A percentile compares a stretch with the other conserved stretches of the same genome.
phyloP scores from a whole-genome alignment of 1,140 invertebrate species.

The Agrypnia vestita region DNA sequence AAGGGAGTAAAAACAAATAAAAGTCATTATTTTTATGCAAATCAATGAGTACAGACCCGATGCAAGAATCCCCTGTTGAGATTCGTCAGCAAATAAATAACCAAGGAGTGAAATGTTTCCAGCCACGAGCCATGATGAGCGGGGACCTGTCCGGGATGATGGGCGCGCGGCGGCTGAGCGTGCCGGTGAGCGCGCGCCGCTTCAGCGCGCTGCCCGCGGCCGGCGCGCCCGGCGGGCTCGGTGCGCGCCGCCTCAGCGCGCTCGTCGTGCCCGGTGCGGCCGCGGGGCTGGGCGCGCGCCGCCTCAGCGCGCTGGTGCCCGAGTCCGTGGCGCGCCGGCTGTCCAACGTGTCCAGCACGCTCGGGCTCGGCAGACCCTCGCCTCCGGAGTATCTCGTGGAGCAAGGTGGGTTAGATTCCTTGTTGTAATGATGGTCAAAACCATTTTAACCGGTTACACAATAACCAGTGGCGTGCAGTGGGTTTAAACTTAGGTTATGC shows the following conservation, averaged over 20 bases:
- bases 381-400: conserved; percentile 53
- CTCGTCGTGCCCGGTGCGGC: neutral
- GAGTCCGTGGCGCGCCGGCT: conserved; percentile 56
- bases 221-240: conserved; percentile 21
- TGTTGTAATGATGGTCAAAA: neutral
- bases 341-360: conserved; percentile 49
- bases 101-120: too few relatives aligned
- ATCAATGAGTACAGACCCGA: too few relatives aligned
- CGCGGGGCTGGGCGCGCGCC: conserved; percentile 32
- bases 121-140: conserved; percentile 30
- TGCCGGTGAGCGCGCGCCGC: conserved; percentile 31
- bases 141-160: conserved; percentile 24
- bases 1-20: too few relatives aligned
- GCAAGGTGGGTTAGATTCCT: conserved; percentile 48
- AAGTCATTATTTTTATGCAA: too few relatives aligned
- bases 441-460: too few relatives aligned
- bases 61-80: too few relatives aligned
- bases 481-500: too few relatives aligned
- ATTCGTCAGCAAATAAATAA: too few relatives aligned
- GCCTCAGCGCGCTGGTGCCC: conserved; percentile 57
- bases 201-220: conserved; percentile 6
- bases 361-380: conserved; percentile 47
- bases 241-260: neutral
- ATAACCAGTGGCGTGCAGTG: too few relatives aligned
- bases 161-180: conserved; percentile 40